Evolutionary conservation across 1,140 invertebrate genomes (phyloP).

Genomic region (Leptestheria dahalacensis): DNA sequence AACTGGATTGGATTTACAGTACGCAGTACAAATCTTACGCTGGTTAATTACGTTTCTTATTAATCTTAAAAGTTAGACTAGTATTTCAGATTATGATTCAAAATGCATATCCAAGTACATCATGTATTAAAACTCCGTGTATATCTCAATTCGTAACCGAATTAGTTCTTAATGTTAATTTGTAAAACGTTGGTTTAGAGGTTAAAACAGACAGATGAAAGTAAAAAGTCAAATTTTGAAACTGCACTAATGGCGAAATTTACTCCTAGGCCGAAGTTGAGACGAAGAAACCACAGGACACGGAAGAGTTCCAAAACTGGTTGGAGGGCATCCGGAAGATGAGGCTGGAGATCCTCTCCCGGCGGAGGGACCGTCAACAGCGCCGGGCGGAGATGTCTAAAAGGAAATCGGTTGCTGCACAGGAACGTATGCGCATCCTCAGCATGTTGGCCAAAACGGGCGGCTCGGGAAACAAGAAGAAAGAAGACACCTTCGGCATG

Average conservation of each 20-base stretch:
- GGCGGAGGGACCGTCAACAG: slow-evolving; percentile 51
- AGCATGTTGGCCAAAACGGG: slow-evolving; percentile 55
- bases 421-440: slow-evolving; percentile 84
- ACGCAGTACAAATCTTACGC: no score
- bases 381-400: slow-evolving; percentile 73
- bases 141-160: no score
- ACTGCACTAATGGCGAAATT: no score
- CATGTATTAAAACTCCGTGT: no score
- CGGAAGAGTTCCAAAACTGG: slow-evolving; percentile 50
- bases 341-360: slow-evolving; percentile 51
- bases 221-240: no score
- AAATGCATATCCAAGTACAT: no score
- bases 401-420: slow-evolving; percentile 70
- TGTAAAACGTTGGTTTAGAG: no score
- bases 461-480: slow-evolving; percentile 38
- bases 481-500: slow-evolving; percentile 78
- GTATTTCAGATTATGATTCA: slow-evolving; percentile 25
- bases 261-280: slow-evolving; percentile 27
- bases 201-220: no score
- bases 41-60: no score
- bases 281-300: slow-evolving; percentile 40
- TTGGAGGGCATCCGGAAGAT: slow-evolving; percentile 43
- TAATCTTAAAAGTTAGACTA: no score
- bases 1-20: no score
- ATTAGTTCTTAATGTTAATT: no score